Conservation (phyloP, 2,888 invertebrate species). For the Ectemnius cavifrons region DNA sequence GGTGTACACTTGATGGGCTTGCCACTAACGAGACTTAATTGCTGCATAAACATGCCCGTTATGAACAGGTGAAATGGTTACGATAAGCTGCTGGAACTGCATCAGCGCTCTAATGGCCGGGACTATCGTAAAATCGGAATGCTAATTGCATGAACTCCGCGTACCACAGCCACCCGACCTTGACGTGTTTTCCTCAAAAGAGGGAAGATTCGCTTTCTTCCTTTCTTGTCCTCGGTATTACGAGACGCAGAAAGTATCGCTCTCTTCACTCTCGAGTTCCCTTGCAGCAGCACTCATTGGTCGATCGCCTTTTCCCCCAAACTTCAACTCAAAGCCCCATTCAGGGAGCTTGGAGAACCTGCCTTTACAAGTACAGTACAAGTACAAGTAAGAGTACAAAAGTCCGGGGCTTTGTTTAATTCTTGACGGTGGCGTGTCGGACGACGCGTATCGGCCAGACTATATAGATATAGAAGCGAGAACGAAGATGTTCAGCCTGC, state of each 20-base stretch:
- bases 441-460: conserved; percentile 17
- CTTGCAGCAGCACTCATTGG: too few relatives aligned
- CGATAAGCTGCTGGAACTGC: conserved; percentile 51
- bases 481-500: conserved; percentile 54
- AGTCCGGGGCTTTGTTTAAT: neutral
- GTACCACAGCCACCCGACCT: too few relatives aligned
- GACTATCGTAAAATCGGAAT: conserved; percentile 38
- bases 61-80: conserved; percentile 58
- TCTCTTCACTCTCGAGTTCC: too few relatives aligned
- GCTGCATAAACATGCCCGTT: conserved; percentile 58
- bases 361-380: too few relatives aligned
- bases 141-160: conserved; percentile 28
- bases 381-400: too few relatives aligned
- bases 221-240: too few relatives aligned
- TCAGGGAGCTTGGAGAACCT: too few relatives aligned
- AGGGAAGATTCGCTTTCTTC: too few relatives aligned
- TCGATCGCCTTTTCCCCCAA: too few relatives aligned
- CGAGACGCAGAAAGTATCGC: too few relatives aligned
- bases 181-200: too few relatives aligned
- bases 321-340: too few relatives aligned
- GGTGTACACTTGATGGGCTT: conserved; percentile 44
- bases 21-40: conserved; percentile 61
- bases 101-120: conserved; percentile 35
- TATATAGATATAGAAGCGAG: conserved; percentile 43
- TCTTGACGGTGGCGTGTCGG: conserved; percentile 13